Evolutionary conservation across 1,140 invertebrate genomes (phyloP).

Genomic region (Caenorhabditis briggsae): DNA sequence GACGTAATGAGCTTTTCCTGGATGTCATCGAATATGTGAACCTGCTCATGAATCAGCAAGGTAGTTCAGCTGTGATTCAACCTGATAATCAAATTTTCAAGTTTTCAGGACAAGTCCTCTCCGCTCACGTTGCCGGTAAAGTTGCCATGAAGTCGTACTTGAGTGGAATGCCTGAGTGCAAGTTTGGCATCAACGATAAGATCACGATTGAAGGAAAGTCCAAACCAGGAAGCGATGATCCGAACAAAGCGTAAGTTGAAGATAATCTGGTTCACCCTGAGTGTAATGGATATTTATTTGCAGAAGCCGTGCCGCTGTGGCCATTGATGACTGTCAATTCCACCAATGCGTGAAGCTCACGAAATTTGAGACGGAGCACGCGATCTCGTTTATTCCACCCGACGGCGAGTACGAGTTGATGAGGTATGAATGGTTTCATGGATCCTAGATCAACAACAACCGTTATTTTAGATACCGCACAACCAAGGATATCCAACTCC

Average conservation of each 20-base stretch:
- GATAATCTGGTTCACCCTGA: neutral
- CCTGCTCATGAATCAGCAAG: constrained; percentile 98
- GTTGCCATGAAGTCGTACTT: constrained; percentile 99
- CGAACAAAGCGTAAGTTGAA: constrained; percentile 81
- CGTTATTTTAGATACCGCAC: constrained; percentile 88
- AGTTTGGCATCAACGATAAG: constrained; percentile 99
- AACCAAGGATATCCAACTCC: constrained; percentile 99
- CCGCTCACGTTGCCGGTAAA: constrained; percentile 98
- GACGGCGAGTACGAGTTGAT: constrained; percentile 99
- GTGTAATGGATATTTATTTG: constrained; percentile 55
- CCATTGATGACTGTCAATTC: constrained; percentile 99
- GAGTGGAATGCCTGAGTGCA: constrained; percentile 99
- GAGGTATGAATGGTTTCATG: constrained; percentile 83
- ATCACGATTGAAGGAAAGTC: constrained; percentile 98
- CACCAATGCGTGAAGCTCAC: constrained; percentile 99
- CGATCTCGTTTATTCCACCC: constrained; percentile 99
- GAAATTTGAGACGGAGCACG: constrained; percentile 99
- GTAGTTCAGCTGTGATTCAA: constrained; percentile 78
- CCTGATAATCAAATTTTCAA: neutral
- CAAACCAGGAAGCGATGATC: constrained; percentile 85
- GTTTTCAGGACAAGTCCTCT: constrained; percentile 91
- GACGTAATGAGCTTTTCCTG: constrained; percentile 97
- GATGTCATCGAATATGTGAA: constrained; percentile 99
- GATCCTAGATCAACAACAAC: neutral
- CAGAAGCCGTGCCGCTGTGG: constrained; percentile 85